Conservation (phyloP, 2,797 vertebrate genomes). For the Periophthalmus magnuspinnatus region DNA sequence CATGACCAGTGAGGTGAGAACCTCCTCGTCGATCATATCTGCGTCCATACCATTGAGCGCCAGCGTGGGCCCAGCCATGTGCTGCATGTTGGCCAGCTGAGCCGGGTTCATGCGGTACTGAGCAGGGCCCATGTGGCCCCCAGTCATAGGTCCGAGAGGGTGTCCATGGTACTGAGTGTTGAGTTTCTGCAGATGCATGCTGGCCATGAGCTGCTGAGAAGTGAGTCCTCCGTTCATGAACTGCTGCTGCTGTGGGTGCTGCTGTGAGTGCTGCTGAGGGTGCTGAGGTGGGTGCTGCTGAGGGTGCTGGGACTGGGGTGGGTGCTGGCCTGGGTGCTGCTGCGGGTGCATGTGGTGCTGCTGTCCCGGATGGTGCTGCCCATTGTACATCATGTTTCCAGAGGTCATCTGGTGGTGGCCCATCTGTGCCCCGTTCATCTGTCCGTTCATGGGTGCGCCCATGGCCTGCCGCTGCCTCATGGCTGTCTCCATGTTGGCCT, state of each 20-base stretch:
- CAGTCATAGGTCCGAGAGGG: slow-evolving; percentile 70
- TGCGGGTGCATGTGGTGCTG: slow-evolving; percentile 76
- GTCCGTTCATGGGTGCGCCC: slow-evolving; percentile 73
- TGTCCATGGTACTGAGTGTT: slow-evolving; percentile 90
- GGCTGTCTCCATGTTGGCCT: slow-evolving; percentile 79
- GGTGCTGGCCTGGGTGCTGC: slow-evolving; percentile 58
- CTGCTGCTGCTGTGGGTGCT: slow-evolving; percentile 67
- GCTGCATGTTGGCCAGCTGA: slow-evolving; percentile 80
- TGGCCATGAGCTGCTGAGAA: slow-evolving; percentile 87
- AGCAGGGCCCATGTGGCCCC: slow-evolving; percentile 66
- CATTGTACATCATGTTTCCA: slow-evolving; percentile 82
- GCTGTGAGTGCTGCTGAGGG: slow-evolving; percentile 62
- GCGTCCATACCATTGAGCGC: slow-evolving; percentile 87
- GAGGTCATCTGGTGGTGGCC: slow-evolving; percentile 84
- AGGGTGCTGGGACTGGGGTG: slow-evolving; percentile 59
- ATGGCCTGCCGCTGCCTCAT: slow-evolving; percentile 83
- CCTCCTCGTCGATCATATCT: slow-evolving; percentile 94
- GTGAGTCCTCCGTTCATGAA: slow-evolving; percentile 72
- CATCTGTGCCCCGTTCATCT: slow-evolving; percentile 80
- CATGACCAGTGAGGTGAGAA: slow-evolving; percentile 90
- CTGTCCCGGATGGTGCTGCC: slow-evolving; percentile 43
- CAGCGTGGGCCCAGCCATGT: slow-evolving; percentile 74
- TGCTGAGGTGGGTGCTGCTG: slow-evolving; percentile 52
- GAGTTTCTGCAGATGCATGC: slow-evolving; percentile 92
- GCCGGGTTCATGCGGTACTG: slow-evolving; percentile 80